A percentile compares a stretch with the other conserved stretches of the same genome.
Evolutionary conservation across 2,797 vertebrate species (phyloP).

Genomic region (Danionella dracula): DNA sequence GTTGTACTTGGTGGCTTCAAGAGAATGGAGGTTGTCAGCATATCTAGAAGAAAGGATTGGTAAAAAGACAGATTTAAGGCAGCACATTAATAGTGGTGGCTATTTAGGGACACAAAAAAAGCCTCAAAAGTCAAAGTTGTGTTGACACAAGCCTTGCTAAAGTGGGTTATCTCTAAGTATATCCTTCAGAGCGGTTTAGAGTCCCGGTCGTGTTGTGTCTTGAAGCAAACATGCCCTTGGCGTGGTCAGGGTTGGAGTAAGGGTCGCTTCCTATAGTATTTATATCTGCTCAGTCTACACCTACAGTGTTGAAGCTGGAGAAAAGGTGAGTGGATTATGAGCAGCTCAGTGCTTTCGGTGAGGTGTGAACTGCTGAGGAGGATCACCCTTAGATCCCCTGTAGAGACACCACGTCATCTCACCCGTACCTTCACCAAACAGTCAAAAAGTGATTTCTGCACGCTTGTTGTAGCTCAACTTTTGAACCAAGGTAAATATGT

Average conservation of each 20-base stretch:
- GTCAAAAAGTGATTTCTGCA: too few relatives aligned
- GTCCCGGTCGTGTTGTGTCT: neutral
- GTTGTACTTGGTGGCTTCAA: constrained; percentile 80
- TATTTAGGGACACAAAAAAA: too few relatives aligned
- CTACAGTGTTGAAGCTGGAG: constrained; percentile 17
- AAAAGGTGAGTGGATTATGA: constrained; percentile 35
- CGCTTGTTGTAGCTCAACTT: too few relatives aligned
- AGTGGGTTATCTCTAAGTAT: neutral
- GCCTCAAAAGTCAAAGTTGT: neutral
- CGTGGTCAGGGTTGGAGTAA: neutral
- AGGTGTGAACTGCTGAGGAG: neutral
- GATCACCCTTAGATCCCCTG: constrained; percentile 18
- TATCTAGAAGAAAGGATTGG: constrained; percentile 54
- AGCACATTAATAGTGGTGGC: too few relatives aligned
- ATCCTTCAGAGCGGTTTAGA: too few relatives aligned
- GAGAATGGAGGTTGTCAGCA: constrained; percentile 69
- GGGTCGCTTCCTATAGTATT: neutral
- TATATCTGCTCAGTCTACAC: constrained; percentile 1
- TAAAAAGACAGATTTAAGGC: neutral
- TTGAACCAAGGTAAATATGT: too few relatives aligned
- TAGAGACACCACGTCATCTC: constrained; percentile 23
- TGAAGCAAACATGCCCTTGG: neutral
- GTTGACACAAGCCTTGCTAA: neutral
- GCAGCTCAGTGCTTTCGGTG: neutral
- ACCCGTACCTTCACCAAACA: neutral